A percentile compares a stretch with the other conserved stretches of the same genome.
Conservation (phyloP, 2,797 vertebrate species). For the Halcyon chelicuti region DNA sequence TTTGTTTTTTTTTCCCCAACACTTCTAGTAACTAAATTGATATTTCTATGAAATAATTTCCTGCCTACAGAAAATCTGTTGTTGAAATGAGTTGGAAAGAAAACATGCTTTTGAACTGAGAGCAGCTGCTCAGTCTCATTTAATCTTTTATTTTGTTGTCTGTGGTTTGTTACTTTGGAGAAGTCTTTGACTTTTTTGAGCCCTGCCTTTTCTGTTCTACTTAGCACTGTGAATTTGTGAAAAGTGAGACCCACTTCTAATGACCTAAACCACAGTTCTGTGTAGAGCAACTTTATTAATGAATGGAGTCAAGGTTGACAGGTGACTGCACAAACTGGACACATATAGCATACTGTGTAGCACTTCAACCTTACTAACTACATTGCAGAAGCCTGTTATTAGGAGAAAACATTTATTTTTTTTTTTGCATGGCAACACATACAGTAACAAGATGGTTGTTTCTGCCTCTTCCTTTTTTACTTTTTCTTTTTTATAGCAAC, state of each 20-base stretch:
- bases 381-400: background rate
- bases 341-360: background rate
- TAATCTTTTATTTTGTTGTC: background rate
- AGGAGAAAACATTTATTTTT: background rate
- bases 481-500: background rate
- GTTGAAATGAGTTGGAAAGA: conserved; percentile 28
- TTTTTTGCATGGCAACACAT: background rate
- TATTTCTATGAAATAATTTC: conserved; percentile 18
- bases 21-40: background rate
- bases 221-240: background rate
- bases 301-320: background rate
- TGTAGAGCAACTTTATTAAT: background rate
- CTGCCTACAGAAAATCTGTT: conserved; percentile 54
- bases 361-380: background rate
- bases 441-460: background rate
- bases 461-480: background rate
- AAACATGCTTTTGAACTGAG: conserved; percentile 10
- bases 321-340: background rate
- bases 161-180: background rate
- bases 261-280: background rate
- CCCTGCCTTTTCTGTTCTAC: background rate
- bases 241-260: background rate
- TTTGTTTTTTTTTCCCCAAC: background rate
- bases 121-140: conserved; percentile 29
- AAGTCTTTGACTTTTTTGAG: background rate